Base-by-base conservation (phyloP, 2,888 invertebrate species). In the Drosophila histrio region DNA sequence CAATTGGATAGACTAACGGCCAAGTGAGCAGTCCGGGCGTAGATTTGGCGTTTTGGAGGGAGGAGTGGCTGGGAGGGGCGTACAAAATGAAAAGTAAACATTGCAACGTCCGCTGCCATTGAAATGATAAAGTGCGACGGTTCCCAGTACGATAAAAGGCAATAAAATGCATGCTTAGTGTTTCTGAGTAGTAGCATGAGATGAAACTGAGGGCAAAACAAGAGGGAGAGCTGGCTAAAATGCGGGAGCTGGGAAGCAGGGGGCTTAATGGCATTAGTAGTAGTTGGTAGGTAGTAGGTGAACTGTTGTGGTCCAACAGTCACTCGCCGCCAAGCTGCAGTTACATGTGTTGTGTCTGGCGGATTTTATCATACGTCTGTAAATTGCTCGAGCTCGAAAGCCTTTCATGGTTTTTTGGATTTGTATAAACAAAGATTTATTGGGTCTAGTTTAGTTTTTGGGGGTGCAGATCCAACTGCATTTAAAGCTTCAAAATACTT, bases 21-120 rank as follows among this genome's bases (percentile, higher is more conserved):
- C 66, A 87, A 88, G 75, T 86, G 88, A 77, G 54, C 87, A 84
- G 53, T 34, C 36, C 15, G 59, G 49, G 28, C 43, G 58, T 57
- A 24, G 66, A 64, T 60, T 60, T 52, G 26, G 13, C 8, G n/a
- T 56, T 57, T 57, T 46, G 22, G 30, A 7, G 32, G 28, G 26
- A 28, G 6, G 4, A 7, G 4, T 24, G 36, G 34, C 39, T 3
- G 49, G 39, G 24, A 15, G 67, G 50, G 65, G 62, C 57, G 61
- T 54, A 71, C 60, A 72, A 87, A 87, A 87, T 87, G 89, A 87
- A 87, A 89, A 87, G 88, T 85, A 89, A 87, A 87, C 86, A 87
- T 69, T 66, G 75, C 74, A 70, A 66, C 67, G 69, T 79, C 63
- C 74, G 67, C 67, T 77, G 79, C 78, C 75, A 84, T 74, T 87